Percentiles rank a stretch among this genome's conserved stretches.
These are phyloP conservation scores for Anguilla obscura DNA, from an alignment of 2,797 vertebrate species.

Conservation along the genomic window DNA sequence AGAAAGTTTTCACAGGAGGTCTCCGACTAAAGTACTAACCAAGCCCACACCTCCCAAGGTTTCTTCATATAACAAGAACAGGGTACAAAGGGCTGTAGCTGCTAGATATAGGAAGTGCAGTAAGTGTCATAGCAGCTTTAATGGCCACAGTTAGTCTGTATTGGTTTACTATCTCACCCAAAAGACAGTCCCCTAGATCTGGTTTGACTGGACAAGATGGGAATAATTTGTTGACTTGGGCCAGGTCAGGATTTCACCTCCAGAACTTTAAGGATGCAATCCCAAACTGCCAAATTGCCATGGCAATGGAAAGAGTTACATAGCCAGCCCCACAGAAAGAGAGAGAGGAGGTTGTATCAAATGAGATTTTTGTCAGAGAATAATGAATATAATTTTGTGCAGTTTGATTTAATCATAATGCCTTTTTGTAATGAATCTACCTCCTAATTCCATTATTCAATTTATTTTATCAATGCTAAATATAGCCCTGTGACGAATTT, in stretches of 20 bases:
- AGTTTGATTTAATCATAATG: constrained; percentile 81
- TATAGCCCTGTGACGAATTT: constrained; percentile 80
- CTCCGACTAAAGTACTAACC: neutral
- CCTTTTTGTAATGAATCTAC: constrained; percentile 74
- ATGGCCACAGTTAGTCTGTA: neutral
- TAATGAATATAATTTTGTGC: constrained; percentile 68
- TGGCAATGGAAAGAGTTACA: constrained; percentile 27
- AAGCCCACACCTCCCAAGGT: neutral
- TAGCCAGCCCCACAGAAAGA: constrained; percentile 23
- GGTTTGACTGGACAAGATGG: neutral
- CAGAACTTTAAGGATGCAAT: constrained; percentile 20
- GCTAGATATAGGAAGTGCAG: neutral
- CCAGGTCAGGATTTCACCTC: constrained; percentile 11
- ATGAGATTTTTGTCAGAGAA: constrained; percentile 64
- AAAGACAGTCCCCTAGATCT: neutral
- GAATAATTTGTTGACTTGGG: neutral
- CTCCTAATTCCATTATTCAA: constrained; percentile 70
- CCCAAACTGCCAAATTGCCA: constrained; percentile 20
- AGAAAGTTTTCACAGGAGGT: neutral
- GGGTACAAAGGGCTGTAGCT: neutral
- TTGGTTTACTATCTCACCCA: neutral
- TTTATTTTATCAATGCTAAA: constrained; percentile 73
- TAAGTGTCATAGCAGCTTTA: neutral
- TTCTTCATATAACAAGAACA: too few relatives aligned
- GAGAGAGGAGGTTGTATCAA: constrained; percentile 52